Base-by-base conservation (phyloP, 2,797 vertebrate species). In the Euthynnus affinis region DNA sequence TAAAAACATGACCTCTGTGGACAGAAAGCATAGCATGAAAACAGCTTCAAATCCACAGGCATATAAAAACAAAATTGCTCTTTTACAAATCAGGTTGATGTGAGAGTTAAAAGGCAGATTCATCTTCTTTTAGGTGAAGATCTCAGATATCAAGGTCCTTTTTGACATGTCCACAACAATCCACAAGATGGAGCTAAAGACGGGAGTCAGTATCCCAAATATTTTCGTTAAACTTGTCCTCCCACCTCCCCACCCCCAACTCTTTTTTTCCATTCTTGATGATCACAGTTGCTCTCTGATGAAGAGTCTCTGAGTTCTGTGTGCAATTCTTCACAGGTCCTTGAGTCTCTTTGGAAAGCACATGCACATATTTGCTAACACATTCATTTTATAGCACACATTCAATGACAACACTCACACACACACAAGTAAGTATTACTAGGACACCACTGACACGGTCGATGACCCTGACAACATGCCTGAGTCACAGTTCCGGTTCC, bases 361-460 rank as follows among this genome's bases (percentile, higher is more conserved):
- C 53, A 44, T 37, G 58, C 64, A 66, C 71, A 53, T 73, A 20
- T 72, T 58, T 78, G 57, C 60, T 44, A 59, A 40, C 46, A 42
- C 66, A 67, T 22, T 68, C 71, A 60, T 9, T 61, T 61, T 27
- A 55, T 6, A 29, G 9, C 59, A 68, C 57, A 56, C 57, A 58
- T 22, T 37, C 42, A 46, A 52, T 55, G 7, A 17, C 17, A 18
- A 55, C 27, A 34, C 52, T 12, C 60, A 15, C 22, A 17, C 52
- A 27, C 52, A 3, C 52, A 23, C 9, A 13, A 63, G 57, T 42
- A 42, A 12, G 15, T 29, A 18, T 71, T 23, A 82, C 86, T 89
- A 91, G 66, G 88, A 91, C 44, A 91, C 90, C 76, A 92, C 82
- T 0, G 93, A 93, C 93, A 94, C 91, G 65, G 87, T 87, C 0